A percentile compares a stretch with the other conserved stretches of the same genome.
Evolutionary conservation across 2,113 vertebrate species (phyloP).

Genomic region (Xerus inauris): DNA sequence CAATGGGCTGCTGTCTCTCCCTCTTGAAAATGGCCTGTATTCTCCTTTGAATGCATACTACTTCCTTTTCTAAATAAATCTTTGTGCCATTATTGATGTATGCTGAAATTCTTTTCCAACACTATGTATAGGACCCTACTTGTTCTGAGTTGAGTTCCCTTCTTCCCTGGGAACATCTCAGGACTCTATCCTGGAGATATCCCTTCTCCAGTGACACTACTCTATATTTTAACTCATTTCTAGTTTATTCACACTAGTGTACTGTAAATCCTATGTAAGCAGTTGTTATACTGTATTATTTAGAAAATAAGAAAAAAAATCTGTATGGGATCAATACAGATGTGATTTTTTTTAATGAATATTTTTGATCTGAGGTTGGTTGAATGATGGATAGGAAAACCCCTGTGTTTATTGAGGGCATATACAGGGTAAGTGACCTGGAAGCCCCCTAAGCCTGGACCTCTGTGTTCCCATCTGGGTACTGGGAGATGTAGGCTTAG

Average conservation of each 20-base stretch:
- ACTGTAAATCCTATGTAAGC: not conserved
- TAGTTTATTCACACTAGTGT: not conserved
- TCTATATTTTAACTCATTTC: not conserved
- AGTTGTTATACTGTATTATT: not conserved
- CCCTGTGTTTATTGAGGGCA: not conserved
- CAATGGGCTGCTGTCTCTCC: too few species aligned
- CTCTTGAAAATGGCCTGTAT: too few species aligned
- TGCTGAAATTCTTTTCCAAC: too few species aligned
- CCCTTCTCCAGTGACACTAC: too few species aligned
- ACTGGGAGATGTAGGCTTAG: not conserved
- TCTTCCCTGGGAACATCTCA: too few species aligned
- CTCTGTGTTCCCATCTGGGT: not conserved
- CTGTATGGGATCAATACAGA: not conserved
- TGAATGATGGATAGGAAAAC: not conserved
- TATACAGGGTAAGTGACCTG: not conserved
- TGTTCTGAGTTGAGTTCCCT: too few species aligned
- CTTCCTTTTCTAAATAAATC: too few species aligned
- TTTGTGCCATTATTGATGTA: too few species aligned
- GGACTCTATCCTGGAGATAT: too few species aligned
- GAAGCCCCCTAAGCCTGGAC: accelerated
- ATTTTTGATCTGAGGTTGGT: not conserved
- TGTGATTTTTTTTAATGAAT: not conserved
- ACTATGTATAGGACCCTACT: too few species aligned
- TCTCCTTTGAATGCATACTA: too few species aligned
- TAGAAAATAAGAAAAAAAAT: not conserved